Base-by-base conservation (phyloP, 2,797 vertebrate genomes). In the Urophycis tenuis region DNA sequence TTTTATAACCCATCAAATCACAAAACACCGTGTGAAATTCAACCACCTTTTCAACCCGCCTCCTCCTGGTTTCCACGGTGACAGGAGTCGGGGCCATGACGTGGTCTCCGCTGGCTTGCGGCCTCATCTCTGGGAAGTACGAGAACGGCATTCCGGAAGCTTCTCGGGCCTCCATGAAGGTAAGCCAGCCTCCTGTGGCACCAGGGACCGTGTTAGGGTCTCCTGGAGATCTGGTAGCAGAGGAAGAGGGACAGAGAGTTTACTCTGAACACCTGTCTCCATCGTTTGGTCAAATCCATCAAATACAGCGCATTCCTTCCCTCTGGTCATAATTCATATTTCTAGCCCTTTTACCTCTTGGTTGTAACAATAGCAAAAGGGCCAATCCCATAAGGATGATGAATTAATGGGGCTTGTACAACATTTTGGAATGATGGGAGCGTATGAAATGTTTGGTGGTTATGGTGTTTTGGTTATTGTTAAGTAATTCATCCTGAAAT, bases 51-150 rank as follows among this genome's bases (percentile, higher is more conserved):
- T 39, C 74, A 33, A 72, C 29, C 36, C 30, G 49, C 79, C 70
- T 76, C 45, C 22, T 17, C 49, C 4, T 75, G 22, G 80, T 88
- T 72, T 87, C 82, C 84, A 74, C 84, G 84, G 72, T 76, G 34
- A 80, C 89, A 99, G 98, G 98, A 69, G 96, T 99, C 0, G 97
- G 98, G 22, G 98, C 98, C 0, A 97, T 99, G 96, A 99, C 98
- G 0, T 99, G 98, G 98, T 99, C 98, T 49, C 98, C 98, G 0
- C 94, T 99, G 53, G 98, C 98, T 35, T 99, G 98, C 74, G 98
- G 98, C 77, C 96, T 99, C 92, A 98, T 99, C 91, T 95, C 95
- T 71, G 98, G 98, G 83, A 99, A 99, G 92, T 99, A 99, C 0
- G 95, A 98, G 86, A 98, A 96, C 0, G 97, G 97, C 49, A 96